Conservation (phyloP, 2,797 vertebrate species). For the Bucorvus abyssinicus region DNA sequence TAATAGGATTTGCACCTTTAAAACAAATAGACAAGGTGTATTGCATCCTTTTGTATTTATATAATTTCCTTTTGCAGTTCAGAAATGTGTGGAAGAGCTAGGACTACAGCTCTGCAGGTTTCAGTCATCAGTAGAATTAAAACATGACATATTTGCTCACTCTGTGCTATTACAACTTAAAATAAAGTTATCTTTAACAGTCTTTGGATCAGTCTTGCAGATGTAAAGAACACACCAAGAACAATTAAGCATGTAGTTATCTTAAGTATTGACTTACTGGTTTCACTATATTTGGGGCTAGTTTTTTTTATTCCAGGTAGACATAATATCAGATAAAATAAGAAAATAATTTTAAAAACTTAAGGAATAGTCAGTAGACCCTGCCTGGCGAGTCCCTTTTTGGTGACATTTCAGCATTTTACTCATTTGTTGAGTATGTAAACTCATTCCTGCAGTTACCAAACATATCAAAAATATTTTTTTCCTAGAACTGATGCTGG, state of each 20-base stretch:
- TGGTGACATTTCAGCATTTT: background rate
- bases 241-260: background rate
- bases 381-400: background rate
- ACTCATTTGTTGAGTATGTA: constrained; percentile 16
- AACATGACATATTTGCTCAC: background rate
- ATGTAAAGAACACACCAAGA: background rate
- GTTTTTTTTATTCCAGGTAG: background rate
- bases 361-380: background rate
- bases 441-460: constrained; percentile 29
- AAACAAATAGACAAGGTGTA: background rate
- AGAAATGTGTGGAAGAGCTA: background rate
- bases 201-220: background rate
- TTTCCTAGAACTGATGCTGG: background rate
- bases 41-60: background rate
- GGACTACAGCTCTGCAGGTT: background rate
- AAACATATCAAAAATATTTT: background rate
- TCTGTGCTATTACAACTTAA: background rate
- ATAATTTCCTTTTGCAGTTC: background rate
- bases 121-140: background rate
- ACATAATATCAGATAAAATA: background rate
- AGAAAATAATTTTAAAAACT: background rate
- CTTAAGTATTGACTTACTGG: background rate
- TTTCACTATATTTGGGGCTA: background rate
- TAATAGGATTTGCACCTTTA: background rate
- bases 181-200: background rate